Conservation (phyloP, 2,113 vertebrate genomes). For the Tachysurus vachellii region DNA sequence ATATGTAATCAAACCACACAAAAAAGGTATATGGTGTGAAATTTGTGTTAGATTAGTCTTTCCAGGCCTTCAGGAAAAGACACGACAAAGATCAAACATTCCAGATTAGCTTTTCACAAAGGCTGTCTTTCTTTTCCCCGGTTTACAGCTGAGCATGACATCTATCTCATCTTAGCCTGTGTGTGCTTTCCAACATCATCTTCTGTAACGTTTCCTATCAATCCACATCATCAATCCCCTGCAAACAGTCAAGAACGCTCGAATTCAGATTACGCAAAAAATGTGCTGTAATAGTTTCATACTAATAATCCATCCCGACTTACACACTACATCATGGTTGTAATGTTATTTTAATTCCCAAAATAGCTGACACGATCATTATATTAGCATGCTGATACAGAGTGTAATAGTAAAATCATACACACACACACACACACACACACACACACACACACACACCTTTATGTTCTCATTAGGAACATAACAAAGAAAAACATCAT, state of each 20-base stretch:
- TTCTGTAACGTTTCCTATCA: constrained; percentile 4
- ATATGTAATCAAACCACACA: not conserved
- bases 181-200: not conserved
- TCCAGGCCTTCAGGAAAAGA: constrained; percentile 25
- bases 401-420: not conserved
- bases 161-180: not conserved
- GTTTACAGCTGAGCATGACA: constrained; percentile 32
- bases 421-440: not conserved
- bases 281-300: not conserved
- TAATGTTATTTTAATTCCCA: not conserved
- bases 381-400: constrained; percentile 13
- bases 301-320: not conserved
- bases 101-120: constrained; percentile 46
- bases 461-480: not conserved
- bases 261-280: not conserved
- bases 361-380: not conserved
- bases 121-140: constrained; percentile 14
- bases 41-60: not conserved
- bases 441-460: not conserved
- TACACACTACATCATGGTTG: not conserved
- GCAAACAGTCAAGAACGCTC: not conserved
- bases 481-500: not conserved
- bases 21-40: not conserved
- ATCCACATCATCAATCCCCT: not conserved
- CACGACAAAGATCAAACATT: constrained; percentile 17